Evolutionary conservation across 2,797 vertebrate species (phyloP), one percentile per base, ranked within the genome.

Genomic region (Periophthalmus magnuspinnatus): DNA sequence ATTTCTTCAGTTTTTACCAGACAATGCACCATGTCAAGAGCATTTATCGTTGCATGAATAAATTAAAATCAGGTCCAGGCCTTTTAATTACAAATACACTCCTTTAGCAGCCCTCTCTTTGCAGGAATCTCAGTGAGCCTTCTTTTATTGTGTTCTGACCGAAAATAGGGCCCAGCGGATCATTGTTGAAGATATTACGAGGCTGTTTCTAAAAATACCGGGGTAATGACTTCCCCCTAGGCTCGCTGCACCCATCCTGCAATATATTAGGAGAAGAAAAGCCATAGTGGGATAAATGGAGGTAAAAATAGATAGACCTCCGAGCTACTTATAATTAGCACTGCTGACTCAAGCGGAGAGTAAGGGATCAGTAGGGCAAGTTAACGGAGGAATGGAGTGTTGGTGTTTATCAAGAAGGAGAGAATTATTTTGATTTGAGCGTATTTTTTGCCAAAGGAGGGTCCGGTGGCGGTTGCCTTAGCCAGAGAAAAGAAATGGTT

Each of bases 311-410:
- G 50, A 21, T 24, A 57, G 55, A 69, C 48, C 62, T 74, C 70
- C 81, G 74, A 85, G 67, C 74, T 77, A 79, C 67, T 74, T 86
- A 79, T 78, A 78, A 69, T 80, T 79, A 78, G 72, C 69, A 59
- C 72, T 84, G 77, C 83, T 88, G 86, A 86, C 68, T 85, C 80
- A 74, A 74, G 48, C 33, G 33, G 62, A 79, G 67, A 80, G 74
- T 64, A 68, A 36, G 16, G n/a, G 67, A 84, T 77, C 74, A 78
- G 66, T 74, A 68, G 78, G 78, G 63, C 74, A 71, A 58, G 63
- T 21, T 16, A 66, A 41, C 78, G 58, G 66, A 56, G 45, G 76
- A 74, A 73, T 13, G 54, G 70, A 62, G 65, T 70, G 24, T 65
- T 50, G 33, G 63, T 8, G 17, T 14, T n/a, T n/a, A 17, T 64